Conservation (phyloP, 2,113 vertebrate genomes). For the Nettapus auritus region DNA sequence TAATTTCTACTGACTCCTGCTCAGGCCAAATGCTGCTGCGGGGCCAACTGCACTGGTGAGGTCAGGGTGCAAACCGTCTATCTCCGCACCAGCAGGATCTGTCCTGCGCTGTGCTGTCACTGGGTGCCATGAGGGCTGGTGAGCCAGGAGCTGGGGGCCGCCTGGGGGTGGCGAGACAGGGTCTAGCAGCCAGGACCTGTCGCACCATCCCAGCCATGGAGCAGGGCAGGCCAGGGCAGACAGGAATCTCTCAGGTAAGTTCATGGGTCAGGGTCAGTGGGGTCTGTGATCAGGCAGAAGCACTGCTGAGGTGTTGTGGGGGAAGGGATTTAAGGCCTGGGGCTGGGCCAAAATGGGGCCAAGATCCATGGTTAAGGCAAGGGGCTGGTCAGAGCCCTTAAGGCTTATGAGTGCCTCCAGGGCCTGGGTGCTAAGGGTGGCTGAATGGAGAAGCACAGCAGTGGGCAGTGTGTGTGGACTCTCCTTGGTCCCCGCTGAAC, state of each 20-base stretch:
- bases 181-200: not conserved
- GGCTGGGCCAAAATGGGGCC: fast-evolving
- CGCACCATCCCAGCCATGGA: no score
- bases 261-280: fast-evolving
- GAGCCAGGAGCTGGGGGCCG: fast-evolving
- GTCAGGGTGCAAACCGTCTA: not conserved
- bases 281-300: fast-evolving
- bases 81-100: fast-evolving
- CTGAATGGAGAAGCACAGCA: fast-evolving
- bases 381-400: fast-evolving
- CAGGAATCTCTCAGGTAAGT: not conserved
- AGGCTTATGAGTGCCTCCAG: not conserved
- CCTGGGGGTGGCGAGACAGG: no score
- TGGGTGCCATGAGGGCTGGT: not conserved
- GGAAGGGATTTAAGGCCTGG: fast-evolving
- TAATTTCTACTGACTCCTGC: not conserved
- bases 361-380: no score
- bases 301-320: not conserved
- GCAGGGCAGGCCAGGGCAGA: not conserved
- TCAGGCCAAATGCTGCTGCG: fast-evolving
- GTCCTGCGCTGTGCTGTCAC: fast-evolving
- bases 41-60: not conserved
- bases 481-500: not conserved
- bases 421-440: not conserved
- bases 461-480: fast-evolving